Base-by-base conservation (phyloP, 2,888 invertebrate genomes). In the Chrysolina oricalcia region DNA sequence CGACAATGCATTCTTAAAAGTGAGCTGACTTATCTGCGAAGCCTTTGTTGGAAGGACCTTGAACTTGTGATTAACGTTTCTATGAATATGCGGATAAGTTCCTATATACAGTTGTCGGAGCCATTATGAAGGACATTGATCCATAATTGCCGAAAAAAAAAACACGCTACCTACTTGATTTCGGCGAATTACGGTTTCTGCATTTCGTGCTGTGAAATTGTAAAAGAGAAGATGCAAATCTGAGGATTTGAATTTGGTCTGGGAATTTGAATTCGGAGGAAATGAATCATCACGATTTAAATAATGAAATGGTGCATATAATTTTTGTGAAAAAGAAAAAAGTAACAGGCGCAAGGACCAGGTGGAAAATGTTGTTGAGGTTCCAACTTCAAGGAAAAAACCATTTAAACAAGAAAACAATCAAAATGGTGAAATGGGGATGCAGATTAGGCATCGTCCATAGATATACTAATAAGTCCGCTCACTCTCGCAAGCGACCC, bases 111-210 rank as follows among this genome's bases (percentile, higher is more conserved):
- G 53, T 53, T 53, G 53, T 53, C 27, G 67, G 27, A 15, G 50
- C 50, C 50, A 50, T 21, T 59, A 27, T 23, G 56, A 19, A 17
- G 69, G 43, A 69, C 69, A 69, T 59, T 69, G 69, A 50, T 23
- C 68, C 35, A 69, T 69, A 69, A 69, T 69, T 59, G 40, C n/a
- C 41, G 59, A 43, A 68, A 69, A 68, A 67, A 67, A 67, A 6
- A 66, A n/a, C n/a, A 62, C 21, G 13, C 35, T n/a, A n/a, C n/a
- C 48, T 21, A 21, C 53, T 13, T 13, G 50, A 67, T 67, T 67
- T 21, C 48, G 67, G 67, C 35, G 35, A 40, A 43, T 19, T 43
- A 67, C 48, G 17, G 50, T 27, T 67, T 50, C 67, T 53, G 48
- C 48, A 67, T 50, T 53, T 53, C 23, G 53, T 53, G 53, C 19